These are phyloP conservation scores for Saxidomus purpurata DNA, from an alignment of 1,140 invertebrate species.

Conservation along the genomic window DNA sequence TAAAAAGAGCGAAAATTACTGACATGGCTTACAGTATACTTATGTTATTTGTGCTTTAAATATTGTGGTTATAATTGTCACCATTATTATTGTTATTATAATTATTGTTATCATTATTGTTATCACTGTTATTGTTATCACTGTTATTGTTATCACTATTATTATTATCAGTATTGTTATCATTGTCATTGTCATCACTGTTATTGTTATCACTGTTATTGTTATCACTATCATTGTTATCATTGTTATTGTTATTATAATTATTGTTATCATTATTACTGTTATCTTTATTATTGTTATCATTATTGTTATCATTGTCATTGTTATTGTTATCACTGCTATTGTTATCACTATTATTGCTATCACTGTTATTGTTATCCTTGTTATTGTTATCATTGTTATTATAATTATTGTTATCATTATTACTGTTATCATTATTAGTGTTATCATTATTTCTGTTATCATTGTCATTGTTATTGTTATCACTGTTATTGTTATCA, in stretches of 20 bases:
- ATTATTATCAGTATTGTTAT: slow-evolving; percentile 29
- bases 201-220: too few species aligned
- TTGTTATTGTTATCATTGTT: slow-evolving; percentile 25
- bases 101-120: slow-evolving; percentile 24
- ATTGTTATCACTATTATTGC: slow-evolving; percentile 14
- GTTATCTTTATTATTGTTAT: slow-evolving; percentile 18
- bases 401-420: slow-evolving; percentile 15
- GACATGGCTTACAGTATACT: too few species aligned
- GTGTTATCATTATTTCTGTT: too few species aligned
- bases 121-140: slow-evolving; percentile 7
- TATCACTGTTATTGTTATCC: not conserved
- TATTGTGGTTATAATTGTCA: too few species aligned
- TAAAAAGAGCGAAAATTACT: too few species aligned
- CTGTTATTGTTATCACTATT: slow-evolving; percentile 22
- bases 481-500: not conserved
- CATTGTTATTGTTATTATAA: too few species aligned
- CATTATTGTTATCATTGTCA: slow-evolving; percentile 25
- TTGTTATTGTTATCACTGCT: slow-evolving; percentile 16
- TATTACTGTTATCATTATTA: slow-evolving; percentile 13
- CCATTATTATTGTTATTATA: too few species aligned
- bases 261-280: slow-evolving; percentile 1
- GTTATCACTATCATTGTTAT: too few species aligned
- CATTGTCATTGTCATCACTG: slow-evolving; percentile 4
- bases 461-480: not conserved
- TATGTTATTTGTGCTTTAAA: too few species aligned